Base-by-base conservation (phyloP, 2,888 invertebrate genomes). In the Dendrolimus houi region DNA sequence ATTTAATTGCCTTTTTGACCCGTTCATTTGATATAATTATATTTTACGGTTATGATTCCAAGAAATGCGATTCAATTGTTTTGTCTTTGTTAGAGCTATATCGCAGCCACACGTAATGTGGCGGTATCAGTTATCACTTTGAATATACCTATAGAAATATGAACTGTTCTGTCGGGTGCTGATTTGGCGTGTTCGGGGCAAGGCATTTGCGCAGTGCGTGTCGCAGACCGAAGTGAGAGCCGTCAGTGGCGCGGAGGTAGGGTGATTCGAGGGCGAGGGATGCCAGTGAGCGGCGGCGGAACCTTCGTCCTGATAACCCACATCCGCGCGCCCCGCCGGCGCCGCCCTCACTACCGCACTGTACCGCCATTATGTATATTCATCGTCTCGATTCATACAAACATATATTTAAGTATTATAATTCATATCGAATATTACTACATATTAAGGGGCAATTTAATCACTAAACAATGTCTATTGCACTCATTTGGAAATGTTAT, bases 291-390 rank as follows among this genome's bases (percentile, higher is more conserved):
- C 59, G 63, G 67, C 67, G 71, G 71, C 67, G 71, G 71, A 79
- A 79, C 81, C 81, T 83, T 83, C 78, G 80, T 72, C 77, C 81
- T 80, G 79, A 78, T 87, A 75, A 86, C 86, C 87, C 76, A 86
- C 71, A 83, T 83, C 69, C 69, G 65, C 71, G 64, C 65, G 64
- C 64, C 66, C 68, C 65, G 54, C 62, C 57, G 58, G 59, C 60
- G 58, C 63, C 62, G 61, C 62, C 59, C 70, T 67, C 63, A 58
- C 63, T 63, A 56, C 53, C 62, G 56, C 59, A 62, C 29, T 29
- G 6, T 29, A 29, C 29, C 29, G 29, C 29, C 6, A 29, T 6
- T 29, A 29, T 29, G 29, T 29, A 29, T 29, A 29, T 29, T 29
- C 29, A 29, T 29, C 6, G 29, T 29, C 29, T 29, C 29, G 29